Evolutionary conservation across 2,797 vertebrate species (phyloP).

Genomic region (Enteromius mattozi): DNA sequence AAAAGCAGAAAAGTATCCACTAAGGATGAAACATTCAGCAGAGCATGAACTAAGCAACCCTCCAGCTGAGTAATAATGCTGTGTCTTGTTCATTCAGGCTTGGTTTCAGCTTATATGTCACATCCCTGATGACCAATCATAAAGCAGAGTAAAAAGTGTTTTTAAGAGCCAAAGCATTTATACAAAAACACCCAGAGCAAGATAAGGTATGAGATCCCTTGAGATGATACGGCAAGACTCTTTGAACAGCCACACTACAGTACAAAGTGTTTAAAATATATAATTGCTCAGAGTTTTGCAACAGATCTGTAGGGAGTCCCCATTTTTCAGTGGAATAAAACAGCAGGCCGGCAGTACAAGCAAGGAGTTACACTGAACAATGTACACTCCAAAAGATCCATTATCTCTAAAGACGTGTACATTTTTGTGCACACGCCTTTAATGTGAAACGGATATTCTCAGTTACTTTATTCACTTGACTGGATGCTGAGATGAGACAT

Average conservation of each 20-base stretch:
- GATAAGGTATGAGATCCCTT: background rate
- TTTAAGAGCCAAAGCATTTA: slow-evolving; percentile 5
- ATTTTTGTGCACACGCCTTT: background rate
- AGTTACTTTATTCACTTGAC: background rate
- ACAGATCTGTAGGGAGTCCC: background rate
- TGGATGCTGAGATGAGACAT: background rate
- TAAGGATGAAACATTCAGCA: slow-evolving; percentile 1
- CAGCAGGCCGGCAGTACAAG: background rate
- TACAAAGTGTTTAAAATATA: background rate
- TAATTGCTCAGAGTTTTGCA: background rate
- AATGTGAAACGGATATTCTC: background rate
- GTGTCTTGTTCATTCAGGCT: slow-evolving; percentile 10
- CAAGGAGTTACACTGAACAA: background rate
- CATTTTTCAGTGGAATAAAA: background rate
- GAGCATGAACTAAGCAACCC: slow-evolving; percentile 9
- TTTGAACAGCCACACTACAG: background rate
- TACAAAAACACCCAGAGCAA: slow-evolving; percentile 18
- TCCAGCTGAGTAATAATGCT: slow-evolving; percentile 1
- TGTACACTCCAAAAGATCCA: background rate
- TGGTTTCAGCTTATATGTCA: slow-evolving; percentile 17
- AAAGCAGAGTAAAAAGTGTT: background rate
- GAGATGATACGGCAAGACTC: background rate
- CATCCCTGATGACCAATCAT: slow-evolving; percentile 3
- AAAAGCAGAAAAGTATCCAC: background rate
- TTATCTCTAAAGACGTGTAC: background rate